Evolutionary conservation across 2,888 invertebrate genomes (phyloP).

Genomic region (Scelioninae gen. 2): DNA sequence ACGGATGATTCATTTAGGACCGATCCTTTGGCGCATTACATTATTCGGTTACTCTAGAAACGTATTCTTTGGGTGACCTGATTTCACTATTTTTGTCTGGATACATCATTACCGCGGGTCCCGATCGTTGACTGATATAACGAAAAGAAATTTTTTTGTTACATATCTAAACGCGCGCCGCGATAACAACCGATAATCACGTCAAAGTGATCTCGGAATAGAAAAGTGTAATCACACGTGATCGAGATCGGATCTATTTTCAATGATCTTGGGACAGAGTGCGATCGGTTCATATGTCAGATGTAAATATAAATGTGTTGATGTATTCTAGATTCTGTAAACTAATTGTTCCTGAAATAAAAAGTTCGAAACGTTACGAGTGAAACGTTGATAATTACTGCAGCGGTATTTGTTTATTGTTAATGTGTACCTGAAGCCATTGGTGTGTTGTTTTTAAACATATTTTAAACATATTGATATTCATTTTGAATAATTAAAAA

Average conservation of each 20-base stretch:
- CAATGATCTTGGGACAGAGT: too few relatives aligned
- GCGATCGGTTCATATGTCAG: too few relatives aligned
- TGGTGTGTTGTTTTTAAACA: too few relatives aligned
- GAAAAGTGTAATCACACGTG: slow-evolving; percentile 20
- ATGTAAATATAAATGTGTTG: too few relatives aligned
- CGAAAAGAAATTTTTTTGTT: slow-evolving; percentile 25
- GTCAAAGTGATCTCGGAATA: slow-evolving; percentile 28
- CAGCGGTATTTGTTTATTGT: too few relatives aligned
- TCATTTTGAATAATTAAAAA: too few relatives aligned
- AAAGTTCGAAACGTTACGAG: too few relatives aligned
- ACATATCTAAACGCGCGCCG: slow-evolving; percentile 35
- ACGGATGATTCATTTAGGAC: slow-evolving; percentile 20
- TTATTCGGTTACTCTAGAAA: slow-evolving; percentile 23
- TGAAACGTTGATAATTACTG: too few relatives aligned
- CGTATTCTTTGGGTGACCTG: slow-evolving; percentile 40
- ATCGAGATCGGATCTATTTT: slow-evolving; percentile 11
- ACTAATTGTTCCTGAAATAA: too few relatives aligned
- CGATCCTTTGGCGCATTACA: slow-evolving; percentile 20
- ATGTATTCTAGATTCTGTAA: too few relatives aligned
- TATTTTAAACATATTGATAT: too few relatives aligned
- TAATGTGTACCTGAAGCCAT: too few relatives aligned
- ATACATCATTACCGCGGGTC: slow-evolving; percentile 36
- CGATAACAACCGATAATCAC: slow-evolving; percentile 39
- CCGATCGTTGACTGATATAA: slow-evolving; percentile 36
- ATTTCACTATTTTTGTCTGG: slow-evolving; percentile 50